A percentile compares a stretch with the other conserved stretches of the same genome.
Conservation (phyloP, 2,113 vertebrate genomes). For the Thunnus maccoyii region DNA sequence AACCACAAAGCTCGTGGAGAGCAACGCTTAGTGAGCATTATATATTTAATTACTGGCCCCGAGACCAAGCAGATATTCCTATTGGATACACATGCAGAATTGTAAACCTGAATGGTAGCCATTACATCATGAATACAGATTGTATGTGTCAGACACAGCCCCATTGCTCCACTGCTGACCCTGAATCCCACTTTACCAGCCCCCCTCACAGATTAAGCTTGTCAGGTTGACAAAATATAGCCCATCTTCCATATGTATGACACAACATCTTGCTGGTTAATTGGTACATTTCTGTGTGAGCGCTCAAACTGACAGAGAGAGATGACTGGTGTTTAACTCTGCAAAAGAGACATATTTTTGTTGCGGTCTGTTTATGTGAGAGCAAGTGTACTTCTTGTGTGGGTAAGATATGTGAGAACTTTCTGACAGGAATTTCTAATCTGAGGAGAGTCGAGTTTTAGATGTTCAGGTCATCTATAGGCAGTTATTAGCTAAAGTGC, state of each 20-base stretch:
- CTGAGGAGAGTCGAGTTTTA: background rate
- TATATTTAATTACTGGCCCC: background rate
- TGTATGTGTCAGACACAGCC: constrained; percentile 36
- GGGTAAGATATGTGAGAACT: background rate
- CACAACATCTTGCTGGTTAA: constrained; percentile 44
- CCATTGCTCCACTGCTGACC: constrained; percentile 19
- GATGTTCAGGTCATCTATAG: background rate
- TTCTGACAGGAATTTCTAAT: constrained; percentile 20
- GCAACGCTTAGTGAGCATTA: background rate
- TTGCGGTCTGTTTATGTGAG: background rate
- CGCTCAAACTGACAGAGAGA: background rate
- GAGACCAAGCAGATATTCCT: background rate
- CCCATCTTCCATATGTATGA: constrained; percentile 40
- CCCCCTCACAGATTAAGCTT: background rate
- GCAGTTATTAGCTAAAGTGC: background rate
- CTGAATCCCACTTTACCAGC: constrained; percentile 13
- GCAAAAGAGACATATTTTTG: constrained; percentile 1
- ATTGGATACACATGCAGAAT: background rate
- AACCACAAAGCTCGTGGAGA: background rate
- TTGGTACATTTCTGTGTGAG: constrained; percentile 21
- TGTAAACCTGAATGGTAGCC: constrained; percentile 7
- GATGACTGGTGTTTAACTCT: constrained; percentile 14
- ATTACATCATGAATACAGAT: constrained; percentile 35
- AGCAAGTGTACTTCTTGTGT: background rate
- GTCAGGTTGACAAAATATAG: constrained; percentile 20